Conservation (phyloP, 2,888 invertebrate genomes). For the Diploptera punctata region DNA sequence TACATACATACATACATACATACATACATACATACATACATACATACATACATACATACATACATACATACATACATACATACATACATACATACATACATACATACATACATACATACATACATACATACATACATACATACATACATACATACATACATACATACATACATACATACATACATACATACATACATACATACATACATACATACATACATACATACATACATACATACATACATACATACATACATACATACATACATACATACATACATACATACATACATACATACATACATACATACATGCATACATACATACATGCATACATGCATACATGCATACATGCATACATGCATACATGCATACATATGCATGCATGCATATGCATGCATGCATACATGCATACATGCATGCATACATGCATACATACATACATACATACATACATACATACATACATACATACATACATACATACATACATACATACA, state of each 20-base stretch:
- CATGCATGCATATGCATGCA: neutral
- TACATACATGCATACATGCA: neutral
- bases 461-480: slow-evolving; percentile 19
- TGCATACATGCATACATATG: no score
- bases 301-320: neutral
- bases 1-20: slow-evolving; percentile 10
- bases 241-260: neutral
- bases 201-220: neutral
- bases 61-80: neutral
- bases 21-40: neutral
- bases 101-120: neutral
- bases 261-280: neutral
- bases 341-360: neutral
- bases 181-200: neutral
- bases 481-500: slow-evolving; percentile 24
- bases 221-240: neutral
- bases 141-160: neutral
- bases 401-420: slow-evolving; percentile 18
- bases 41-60: neutral
- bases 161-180: neutral
- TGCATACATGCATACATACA: slow-evolving; percentile 19
- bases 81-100: neutral
- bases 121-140: neutral
- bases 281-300: neutral
- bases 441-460: slow-evolving; percentile 17